A percentile compares a stretch with the other conserved stretches of the same genome.
Evolutionary conservation across 2,888 invertebrate species (phyloP).

Genomic region (Pheosia gnoma): DNA sequence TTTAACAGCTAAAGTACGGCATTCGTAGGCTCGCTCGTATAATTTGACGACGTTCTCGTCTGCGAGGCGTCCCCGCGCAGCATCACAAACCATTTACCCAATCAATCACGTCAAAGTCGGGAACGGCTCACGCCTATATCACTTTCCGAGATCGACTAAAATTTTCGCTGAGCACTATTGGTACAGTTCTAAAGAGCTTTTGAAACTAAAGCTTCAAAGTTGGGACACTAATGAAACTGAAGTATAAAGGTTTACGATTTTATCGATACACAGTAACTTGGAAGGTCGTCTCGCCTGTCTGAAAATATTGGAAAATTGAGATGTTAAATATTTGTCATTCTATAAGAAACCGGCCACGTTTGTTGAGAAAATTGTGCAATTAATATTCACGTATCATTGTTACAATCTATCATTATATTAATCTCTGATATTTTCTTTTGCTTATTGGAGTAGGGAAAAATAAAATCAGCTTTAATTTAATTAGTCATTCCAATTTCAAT

Average conservation of each 20-base stretch:
- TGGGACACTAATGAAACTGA: conserved; percentile 32
- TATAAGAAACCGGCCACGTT: too few species aligned
- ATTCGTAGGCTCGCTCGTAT: not conserved
- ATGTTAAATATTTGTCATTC: too few species aligned
- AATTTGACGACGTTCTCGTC: conserved; percentile 35
- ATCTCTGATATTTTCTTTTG: too few species aligned
- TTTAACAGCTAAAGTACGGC: too few species aligned
- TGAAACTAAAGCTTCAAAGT: conserved; percentile 27
- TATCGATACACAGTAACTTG: not conserved
- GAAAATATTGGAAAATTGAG: not conserved
- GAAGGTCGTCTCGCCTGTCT: not conserved
- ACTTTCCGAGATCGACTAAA: conserved; percentile 66
- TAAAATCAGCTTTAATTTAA: too few species aligned
- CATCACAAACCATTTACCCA: conserved; percentile 70
- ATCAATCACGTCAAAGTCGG: conserved; percentile 65
- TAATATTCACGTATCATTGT: too few species aligned
- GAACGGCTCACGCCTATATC: conserved; percentile 62
- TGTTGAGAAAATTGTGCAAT: too few species aligned
- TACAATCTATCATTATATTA: too few species aligned
- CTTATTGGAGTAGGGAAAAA: too few species aligned
- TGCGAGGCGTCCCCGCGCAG: conserved; percentile 37
- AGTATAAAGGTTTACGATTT: not conserved
- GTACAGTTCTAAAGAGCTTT: conserved; percentile 33
- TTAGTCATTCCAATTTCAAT: too few species aligned
- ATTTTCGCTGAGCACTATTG: conserved; percentile 55